These are phyloP conservation scores for Sardinella longiceps DNA, from an alignment of 2,797 vertebrate species.

Conservation along the genomic window DNA sequence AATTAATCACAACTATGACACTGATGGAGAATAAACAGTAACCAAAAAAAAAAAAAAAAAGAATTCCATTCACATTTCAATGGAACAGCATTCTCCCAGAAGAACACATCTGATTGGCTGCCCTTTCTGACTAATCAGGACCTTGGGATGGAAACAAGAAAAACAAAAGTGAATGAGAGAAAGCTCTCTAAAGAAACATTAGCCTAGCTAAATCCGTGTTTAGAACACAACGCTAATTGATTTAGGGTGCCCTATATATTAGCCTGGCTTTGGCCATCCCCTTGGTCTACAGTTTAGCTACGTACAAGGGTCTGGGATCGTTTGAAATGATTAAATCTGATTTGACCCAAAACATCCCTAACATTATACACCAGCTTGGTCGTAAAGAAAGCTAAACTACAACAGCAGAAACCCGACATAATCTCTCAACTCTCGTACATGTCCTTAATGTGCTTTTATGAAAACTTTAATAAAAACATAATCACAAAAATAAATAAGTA, in stretches of 20 bases:
- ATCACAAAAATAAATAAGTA: too few species aligned
- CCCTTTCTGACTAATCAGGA: constrained; percentile 70
- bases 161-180: not conserved
- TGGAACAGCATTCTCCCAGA: constrained; percentile 62
- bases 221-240: not conserved
- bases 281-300: too few species aligned
- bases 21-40: not conserved
- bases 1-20: constrained; percentile 40
- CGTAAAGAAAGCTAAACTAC: too few species aligned
- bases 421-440: too few species aligned
- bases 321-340: too few species aligned
- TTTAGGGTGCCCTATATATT: not conserved
- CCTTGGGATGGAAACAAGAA: constrained; percentile 62
- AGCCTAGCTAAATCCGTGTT: not conserved
- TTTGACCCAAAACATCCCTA: too few species aligned
- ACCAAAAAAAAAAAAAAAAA: constrained; percentile 59
- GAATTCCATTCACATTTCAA: constrained; percentile 76
- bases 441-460: too few species aligned
- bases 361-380: too few species aligned
- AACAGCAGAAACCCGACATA: too few species aligned
- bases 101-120: constrained; percentile 49
- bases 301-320: too few species aligned
- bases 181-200: not conserved
- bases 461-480: too few species aligned
- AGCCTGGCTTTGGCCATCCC: too few species aligned